Percentiles rank a stretch among this genome's conserved stretches.
phyloP scores from a whole-genome alignment of 2,888 invertebrate genomes.

The Cylloceria caligata region DNA sequence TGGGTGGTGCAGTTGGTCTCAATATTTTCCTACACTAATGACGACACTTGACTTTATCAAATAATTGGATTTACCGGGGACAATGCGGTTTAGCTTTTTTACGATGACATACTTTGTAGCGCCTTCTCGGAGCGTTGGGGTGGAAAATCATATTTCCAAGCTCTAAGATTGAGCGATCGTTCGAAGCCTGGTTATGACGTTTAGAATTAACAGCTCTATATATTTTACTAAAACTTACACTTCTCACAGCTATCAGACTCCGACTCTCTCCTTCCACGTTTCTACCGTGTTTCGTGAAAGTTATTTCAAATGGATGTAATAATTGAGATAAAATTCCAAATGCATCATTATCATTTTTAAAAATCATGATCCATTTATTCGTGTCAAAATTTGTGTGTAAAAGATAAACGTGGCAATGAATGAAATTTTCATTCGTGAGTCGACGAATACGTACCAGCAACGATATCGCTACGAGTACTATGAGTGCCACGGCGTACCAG shows the following conservation, averaged over 20 bases:
- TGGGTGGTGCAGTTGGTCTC: background rate
- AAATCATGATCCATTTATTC: background rate
- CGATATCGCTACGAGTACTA: slow-evolving; percentile 90
- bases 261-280: slow-evolving; percentile 74
- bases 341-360: background rate
- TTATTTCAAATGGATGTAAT: slow-evolving; percentile 24
- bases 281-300: slow-evolving; percentile 69
- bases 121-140: slow-evolving; percentile 6
- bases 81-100: slow-evolving; percentile 12
- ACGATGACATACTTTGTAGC: slow-evolving; percentile 23
- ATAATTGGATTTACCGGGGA: slow-evolving; percentile 44
- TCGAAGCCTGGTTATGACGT: background rate
- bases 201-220: background rate
- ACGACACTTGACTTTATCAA: slow-evolving; percentile 48
- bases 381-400: background rate
- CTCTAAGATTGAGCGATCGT: slow-evolving; percentile 47
- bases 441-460: slow-evolving; percentile 90
- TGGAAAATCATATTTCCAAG: background rate
- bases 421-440: slow-evolving; percentile 19
- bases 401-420: slow-evolving; percentile 24
- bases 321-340: background rate
- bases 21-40: slow-evolving; percentile 20
- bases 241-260: slow-evolving; percentile 70
- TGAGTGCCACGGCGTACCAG: slow-evolving; percentile 95
- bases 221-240: slow-evolving; percentile 74